These are phyloP conservation scores for Dione juno DNA, from an alignment of 2,888 invertebrate genomes.

Conservation along the genomic window DNA sequence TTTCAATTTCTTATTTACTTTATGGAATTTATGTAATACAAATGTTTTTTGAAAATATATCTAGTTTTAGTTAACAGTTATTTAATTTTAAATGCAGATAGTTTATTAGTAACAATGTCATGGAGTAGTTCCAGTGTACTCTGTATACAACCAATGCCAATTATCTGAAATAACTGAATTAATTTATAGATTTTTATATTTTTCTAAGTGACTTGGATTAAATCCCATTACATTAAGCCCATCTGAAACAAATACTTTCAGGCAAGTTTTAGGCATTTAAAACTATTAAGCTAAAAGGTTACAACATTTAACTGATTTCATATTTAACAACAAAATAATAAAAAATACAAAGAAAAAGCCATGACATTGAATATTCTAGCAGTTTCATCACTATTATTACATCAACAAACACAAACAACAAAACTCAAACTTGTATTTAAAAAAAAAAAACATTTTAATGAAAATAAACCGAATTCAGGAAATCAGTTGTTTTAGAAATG, in stretches of 20 bases:
- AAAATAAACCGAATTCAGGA: constrained; percentile 27
- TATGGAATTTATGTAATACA: constrained; percentile 80
- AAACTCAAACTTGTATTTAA: constrained; percentile 59
- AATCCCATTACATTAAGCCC: constrained; percentile 66
- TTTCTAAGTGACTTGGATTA: constrained; percentile 68
- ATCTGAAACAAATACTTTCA: constrained; percentile 57
- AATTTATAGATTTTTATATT: constrained; percentile 56
- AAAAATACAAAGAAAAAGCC: constrained; percentile 53
- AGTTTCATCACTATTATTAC: constrained; percentile 54
- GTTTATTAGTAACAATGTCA: constrained; percentile 76
- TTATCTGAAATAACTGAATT: constrained; percentile 47
- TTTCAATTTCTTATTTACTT: constrained; percentile 73
- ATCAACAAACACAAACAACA: constrained; percentile 56
- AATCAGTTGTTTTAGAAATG: constrained; percentile 23
- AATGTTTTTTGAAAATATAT: constrained; percentile 78
- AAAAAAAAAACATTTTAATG: constrained; percentile 4
- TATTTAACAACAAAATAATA: constrained; percentile 20
- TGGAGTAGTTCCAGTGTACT: constrained; percentile 65
- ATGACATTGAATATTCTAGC: constrained; percentile 68
- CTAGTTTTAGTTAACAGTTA: constrained; percentile 79
- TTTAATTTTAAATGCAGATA: constrained; percentile 79
- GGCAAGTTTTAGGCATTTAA: constrained; percentile 78
- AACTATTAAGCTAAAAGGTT: constrained; percentile 42
- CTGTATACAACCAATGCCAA: constrained; percentile 52
- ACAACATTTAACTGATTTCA: constrained; percentile 45